phyloP scores from a whole-genome alignment of 2,888 invertebrate species.

The Aethes cnicana region DNA sequence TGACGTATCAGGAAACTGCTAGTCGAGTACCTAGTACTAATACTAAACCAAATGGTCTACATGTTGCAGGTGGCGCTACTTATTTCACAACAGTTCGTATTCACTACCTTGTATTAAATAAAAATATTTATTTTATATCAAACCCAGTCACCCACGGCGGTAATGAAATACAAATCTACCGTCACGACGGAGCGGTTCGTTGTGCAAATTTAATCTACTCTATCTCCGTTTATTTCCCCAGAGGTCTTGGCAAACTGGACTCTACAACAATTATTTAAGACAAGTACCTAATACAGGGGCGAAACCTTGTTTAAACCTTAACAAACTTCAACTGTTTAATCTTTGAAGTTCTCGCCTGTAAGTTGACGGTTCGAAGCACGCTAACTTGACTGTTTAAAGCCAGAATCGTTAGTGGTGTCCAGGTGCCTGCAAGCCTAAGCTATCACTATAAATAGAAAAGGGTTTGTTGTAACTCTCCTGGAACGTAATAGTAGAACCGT shows the following conservation, averaged over 20 bases:
- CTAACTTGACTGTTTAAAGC: constrained; percentile 41
- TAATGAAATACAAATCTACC: constrained; percentile 44
- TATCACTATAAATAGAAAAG: background rate
- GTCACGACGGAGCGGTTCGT: constrained; percentile 49
- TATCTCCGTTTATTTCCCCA: constrained; percentile 63
- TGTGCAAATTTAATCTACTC: constrained; percentile 51
- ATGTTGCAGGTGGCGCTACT: too few species aligned
- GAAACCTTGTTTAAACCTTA: constrained; percentile 57
- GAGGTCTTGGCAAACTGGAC: constrained; percentile 54
- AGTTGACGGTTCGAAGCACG: constrained; percentile 46
- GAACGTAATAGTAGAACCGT: too few species aligned
- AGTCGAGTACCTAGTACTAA: too few species aligned
- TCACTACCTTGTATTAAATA: background rate
- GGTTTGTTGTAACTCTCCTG: too few species aligned
- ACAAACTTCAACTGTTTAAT: constrained; percentile 64
- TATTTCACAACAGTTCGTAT: too few species aligned
- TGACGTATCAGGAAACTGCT: too few species aligned
- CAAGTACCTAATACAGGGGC: constrained; percentile 48
- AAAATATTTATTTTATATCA: background rate
- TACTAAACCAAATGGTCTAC: too few species aligned
- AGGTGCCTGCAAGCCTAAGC: background rate
- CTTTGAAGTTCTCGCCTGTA: constrained; percentile 50
- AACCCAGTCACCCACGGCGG: background rate
- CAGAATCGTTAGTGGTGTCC: constrained; percentile 17
- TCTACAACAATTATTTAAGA: constrained; percentile 56